phyloP scores from a whole-genome alignment of 92 coral and sea anemone species.

The Chrysogorgia sp. region DNA sequence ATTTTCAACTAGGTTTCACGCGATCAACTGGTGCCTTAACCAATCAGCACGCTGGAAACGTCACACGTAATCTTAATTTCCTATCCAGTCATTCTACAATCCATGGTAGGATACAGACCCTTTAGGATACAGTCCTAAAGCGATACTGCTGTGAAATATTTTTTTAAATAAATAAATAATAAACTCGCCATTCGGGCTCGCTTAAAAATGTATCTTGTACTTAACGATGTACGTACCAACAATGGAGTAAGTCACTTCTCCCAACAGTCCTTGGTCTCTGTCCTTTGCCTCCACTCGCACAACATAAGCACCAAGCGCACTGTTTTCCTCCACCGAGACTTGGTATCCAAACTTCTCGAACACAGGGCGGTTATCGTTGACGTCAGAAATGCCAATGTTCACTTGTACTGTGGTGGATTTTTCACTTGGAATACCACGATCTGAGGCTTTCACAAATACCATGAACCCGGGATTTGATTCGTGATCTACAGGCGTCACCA shows the following conservation, averaged over 20 bases:
- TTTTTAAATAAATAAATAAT: too few species aligned
- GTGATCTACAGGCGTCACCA: conserved; percentile 74
- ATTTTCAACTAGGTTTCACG: too few species aligned
- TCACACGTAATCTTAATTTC: too few species aligned
- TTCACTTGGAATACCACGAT: conserved; percentile 88
- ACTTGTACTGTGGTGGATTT: conserved; percentile 70
- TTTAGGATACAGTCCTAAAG: too few species aligned
- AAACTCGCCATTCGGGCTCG: background rate
- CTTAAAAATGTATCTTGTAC: too few species aligned
- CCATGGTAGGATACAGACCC: too few species aligned
- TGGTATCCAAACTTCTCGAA: conserved; percentile 84
- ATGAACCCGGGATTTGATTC: conserved; percentile 89
- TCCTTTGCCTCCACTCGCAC: conserved; percentile 79
- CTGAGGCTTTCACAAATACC: conserved; percentile 75
- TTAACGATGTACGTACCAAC: conserved; percentile 57
- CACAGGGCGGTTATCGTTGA: conserved; percentile 86
- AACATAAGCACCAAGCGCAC: conserved; percentile 60
- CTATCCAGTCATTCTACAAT: too few species aligned
- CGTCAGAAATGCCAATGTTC: conserved; percentile 83
- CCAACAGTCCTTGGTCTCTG: conserved; percentile 83
- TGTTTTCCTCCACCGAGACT: conserved; percentile 75
- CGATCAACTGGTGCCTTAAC: too few species aligned
- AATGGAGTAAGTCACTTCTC: conserved; percentile 71
- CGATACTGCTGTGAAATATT: too few species aligned
- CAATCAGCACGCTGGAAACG: too few species aligned